Evolutionary conservation across 2,888 invertebrate genomes (phyloP).

Genomic region (Caradrina clavipalpis): DNA sequence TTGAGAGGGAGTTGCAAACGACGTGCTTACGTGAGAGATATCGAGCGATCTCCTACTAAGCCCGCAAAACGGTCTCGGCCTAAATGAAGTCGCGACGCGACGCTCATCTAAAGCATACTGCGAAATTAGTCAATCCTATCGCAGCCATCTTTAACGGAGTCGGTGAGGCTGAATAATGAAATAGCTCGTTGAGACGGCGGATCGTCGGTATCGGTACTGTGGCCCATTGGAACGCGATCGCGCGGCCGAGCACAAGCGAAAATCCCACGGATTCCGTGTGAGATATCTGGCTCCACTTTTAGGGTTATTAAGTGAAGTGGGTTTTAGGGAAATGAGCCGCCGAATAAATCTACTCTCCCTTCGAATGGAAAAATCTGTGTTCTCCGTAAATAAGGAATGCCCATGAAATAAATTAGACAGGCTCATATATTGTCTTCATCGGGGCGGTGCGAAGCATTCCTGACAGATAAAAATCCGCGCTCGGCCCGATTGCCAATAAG

Average conservation of each 20-base stretch:
- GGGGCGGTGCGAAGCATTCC: conserved; percentile 71
- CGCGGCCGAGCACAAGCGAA: conserved; percentile 78
- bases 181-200: conserved; percentile 84
- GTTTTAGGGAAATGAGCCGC: conserved; percentile 88
- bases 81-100: conserved; percentile 83
- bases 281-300: conserved; percentile 87
- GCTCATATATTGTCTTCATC: conserved; percentile 85
- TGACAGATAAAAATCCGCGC: conserved; percentile 77
- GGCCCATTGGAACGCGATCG: conserved; percentile 78
- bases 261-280: conserved; percentile 87
- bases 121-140: conserved; percentile 89
- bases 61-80: conserved; percentile 81
- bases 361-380: conserved; percentile 80
- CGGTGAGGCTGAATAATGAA: conserved; percentile 88
- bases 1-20: conserved; percentile 80
- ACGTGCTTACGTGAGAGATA: conserved; percentile 84
- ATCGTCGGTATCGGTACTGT: conserved; percentile 81
- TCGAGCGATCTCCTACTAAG: conserved; percentile 81
- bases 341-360: conserved; percentile 83
- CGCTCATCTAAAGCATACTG: conserved; percentile 81
- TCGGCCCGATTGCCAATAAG: conserved; percentile 83
- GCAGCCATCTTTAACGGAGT: conserved; percentile 81
- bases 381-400: conserved; percentile 82
- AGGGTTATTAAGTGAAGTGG: conserved; percentile 89
- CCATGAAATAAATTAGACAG: conserved; percentile 83